A percentile compares a stretch with the other conserved stretches of the same genome.
Conservation (phyloP, 2,888 invertebrate species). For the Protodeltote pygarga region DNA sequence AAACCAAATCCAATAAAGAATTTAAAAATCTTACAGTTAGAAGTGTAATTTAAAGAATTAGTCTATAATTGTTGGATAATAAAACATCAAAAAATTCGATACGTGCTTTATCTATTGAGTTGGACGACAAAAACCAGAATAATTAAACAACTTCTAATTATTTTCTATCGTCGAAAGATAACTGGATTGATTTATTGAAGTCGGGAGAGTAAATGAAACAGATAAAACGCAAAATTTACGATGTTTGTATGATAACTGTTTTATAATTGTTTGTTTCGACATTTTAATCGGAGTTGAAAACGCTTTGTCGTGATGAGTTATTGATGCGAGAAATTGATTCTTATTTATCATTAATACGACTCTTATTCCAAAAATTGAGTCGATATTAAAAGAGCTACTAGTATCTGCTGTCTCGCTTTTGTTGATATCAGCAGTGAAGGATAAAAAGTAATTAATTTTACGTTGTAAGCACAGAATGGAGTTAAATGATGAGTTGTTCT, state of each 20-base stretch:
- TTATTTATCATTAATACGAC: conserved; percentile 50
- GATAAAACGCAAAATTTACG: conserved; percentile 76
- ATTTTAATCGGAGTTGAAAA: conserved; percentile 57
- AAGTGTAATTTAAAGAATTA: conserved; percentile 44
- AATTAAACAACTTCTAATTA: conserved; percentile 82
- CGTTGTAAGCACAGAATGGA: too few relatives aligned
- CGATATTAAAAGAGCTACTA: too few relatives aligned
- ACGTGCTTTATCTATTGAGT: conserved; percentile 38
- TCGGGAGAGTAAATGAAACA: conserved; percentile 62
- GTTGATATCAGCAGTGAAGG: too few relatives aligned
- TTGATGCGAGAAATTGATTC: conserved; percentile 43
- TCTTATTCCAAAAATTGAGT: too few relatives aligned
- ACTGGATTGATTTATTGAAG: conserved; percentile 76
- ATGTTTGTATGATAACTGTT: conserved; percentile 71
- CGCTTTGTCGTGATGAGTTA: conserved; percentile 50
- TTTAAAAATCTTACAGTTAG: conserved; percentile 34
- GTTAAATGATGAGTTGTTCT: conserved; percentile 31
- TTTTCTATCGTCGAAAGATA: conserved; percentile 77
- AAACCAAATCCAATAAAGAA: conserved; percentile 26
- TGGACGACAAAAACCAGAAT: conserved; percentile 65
- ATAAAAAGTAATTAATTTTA: too few relatives aligned
- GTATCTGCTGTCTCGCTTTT: too few relatives aligned
- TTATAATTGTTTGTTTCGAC: conserved; percentile 68
- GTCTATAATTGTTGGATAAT: conserved; percentile 27
- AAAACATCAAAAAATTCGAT: conserved; percentile 39